Percentiles rank a stretch among this genome's conserved stretches.
Evolutionary conservation across 2,113 vertebrate genomes (phyloP).

Genomic region (Pampusana beccarii): DNA sequence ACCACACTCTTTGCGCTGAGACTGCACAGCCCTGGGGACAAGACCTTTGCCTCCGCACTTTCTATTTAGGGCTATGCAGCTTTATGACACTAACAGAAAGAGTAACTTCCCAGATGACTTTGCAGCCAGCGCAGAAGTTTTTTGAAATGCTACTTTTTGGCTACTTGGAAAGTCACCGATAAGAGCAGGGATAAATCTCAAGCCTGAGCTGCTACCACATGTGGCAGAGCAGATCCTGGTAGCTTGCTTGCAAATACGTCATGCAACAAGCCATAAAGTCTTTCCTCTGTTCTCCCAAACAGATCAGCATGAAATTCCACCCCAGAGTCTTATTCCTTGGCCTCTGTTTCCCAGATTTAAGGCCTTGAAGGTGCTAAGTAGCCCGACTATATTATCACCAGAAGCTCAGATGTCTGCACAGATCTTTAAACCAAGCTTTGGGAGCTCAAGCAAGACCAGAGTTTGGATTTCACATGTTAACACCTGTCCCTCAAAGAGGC

Average conservation of each 20-base stretch:
- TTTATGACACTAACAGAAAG: slow-evolving; percentile 21
- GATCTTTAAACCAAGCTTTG: neutral
- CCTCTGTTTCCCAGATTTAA: neutral
- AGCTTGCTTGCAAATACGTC: neutral
- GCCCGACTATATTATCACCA: neutral
- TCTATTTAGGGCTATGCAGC: slow-evolving; percentile 42
- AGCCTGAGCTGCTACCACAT: neutral
- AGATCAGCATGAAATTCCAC: neutral
- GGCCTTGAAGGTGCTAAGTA: neutral
- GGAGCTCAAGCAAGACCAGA: neutral
- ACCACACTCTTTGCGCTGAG: neutral
- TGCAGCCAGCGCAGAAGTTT: neutral
- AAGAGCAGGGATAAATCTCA: slow-evolving; percentile 20
- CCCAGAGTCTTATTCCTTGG: neutral
- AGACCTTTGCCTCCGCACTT: slow-evolving; percentile 21
- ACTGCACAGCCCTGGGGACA: neutral
- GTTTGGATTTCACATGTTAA: rapidly evolving
- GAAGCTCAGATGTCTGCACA: neutral
- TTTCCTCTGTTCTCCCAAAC: neutral
- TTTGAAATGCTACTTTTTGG: neutral
- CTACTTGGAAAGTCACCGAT: neutral
- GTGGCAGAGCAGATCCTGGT: neutral
- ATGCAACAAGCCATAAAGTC: neutral
- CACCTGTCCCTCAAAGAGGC: neutral
- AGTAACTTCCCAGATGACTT: slow-evolving; percentile 33